Percentiles rank a stretch among this genome's conserved stretches.
Evolutionary conservation across 2,113 vertebrate genomes (phyloP).

Genomic region (Neolamprologus kungweensis): DNA sequence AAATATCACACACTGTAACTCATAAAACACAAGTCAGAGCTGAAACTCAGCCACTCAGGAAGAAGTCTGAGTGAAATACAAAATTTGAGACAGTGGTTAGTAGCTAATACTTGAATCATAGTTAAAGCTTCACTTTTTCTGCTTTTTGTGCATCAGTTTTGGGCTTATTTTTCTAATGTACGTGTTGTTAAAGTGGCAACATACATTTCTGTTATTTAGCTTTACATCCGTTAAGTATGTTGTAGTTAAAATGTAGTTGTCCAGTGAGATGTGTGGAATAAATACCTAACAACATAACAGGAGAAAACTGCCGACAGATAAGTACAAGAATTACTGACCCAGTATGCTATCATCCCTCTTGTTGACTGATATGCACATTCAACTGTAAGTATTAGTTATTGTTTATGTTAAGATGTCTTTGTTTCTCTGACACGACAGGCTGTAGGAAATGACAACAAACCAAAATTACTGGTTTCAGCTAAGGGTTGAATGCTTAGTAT

Average conservation of each 20-base stretch:
- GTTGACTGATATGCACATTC: neutral
- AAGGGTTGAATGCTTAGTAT: neutral
- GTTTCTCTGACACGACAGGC: neutral
- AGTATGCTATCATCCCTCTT: neutral
- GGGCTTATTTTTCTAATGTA: neutral
- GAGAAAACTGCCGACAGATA: neutral
- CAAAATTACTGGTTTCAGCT: neutral
- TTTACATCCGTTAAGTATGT: neutral
- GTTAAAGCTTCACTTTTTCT: neutral
- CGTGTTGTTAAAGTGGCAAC: neutral
- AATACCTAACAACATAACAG: neutral
- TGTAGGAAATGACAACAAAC: neutral
- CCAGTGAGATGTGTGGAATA: neutral
- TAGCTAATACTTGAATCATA: neutral
- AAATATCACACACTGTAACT: neutral
- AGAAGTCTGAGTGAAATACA: neutral
- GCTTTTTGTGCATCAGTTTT: neutral
- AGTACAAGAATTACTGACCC: neutral
- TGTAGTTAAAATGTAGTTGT: neutral
- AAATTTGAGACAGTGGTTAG: neutral
- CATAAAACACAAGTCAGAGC: neutral
- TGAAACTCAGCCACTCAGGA: neutral
- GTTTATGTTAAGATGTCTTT: neutral
- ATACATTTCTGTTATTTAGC: neutral
- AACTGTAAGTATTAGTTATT: neutral